Base-by-base conservation (phyloP, 2,113 vertebrate genomes). In the Caloenas nicobarica region DNA sequence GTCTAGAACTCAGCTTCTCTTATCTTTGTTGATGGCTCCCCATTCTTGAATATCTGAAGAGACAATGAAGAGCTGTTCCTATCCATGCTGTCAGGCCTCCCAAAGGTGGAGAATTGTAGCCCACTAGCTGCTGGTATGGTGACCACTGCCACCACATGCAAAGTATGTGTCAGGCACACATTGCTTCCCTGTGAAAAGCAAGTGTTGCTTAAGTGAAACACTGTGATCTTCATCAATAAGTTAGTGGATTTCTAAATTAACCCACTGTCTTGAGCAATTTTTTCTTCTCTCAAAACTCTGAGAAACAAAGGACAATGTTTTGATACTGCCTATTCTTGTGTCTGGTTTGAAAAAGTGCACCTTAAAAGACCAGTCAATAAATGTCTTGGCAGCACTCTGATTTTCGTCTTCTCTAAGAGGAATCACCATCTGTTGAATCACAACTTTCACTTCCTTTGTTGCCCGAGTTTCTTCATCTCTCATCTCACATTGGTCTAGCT, bases 391-490 rank as follows among this genome's bases (percentile, higher is more conserved):
- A 94, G 51, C 57, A 40, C 8, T 28, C 40, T 38, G n/a, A 51
- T 72, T 88, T 57, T 61, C 57, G 50, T 53, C 58, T 90, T 83
- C 62, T 24, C 60, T 78, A 56, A 86, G 51, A 91, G 29, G 14
- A 71, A 56, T 74, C n/a, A 48, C 25, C 40, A 42, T 54, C 66
- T 88, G 50, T 82, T 90, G 76, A 90, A 70, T 88, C 46, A 78
- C 42, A 77, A 34, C 71, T 96, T 95, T 95, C 88, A 83, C 76
- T 95, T 96, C 92, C 89, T 84, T 73, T 56, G 21, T 54, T 77
- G 48, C 21, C 33, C 12, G 18, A 60, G 16, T 68, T 88, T 95
- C 53, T 66, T 70, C 29, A 50, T 73, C 31, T 81, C 83, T 66
- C 24, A 51, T 36, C 44, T 85, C 33, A 23, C 13, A 18, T 6